Evolutionary conservation across 1,140 invertebrate genomes (phyloP).

Genomic region (Meloidogyne floridensis): DNA sequence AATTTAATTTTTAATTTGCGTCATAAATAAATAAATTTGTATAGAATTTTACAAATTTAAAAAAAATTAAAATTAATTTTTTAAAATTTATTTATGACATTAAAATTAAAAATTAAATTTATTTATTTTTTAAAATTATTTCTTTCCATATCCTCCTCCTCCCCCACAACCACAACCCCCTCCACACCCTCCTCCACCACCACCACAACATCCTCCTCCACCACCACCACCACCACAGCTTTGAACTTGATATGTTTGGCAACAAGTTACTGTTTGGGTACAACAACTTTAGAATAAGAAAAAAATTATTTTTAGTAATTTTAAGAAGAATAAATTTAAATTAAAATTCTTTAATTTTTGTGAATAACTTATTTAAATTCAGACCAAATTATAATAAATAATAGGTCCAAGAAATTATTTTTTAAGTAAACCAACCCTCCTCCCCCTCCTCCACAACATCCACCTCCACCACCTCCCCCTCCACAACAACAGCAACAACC

Average conservation of each 20-base stretch:
- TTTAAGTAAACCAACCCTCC: background rate
- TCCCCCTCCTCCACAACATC: background rate
- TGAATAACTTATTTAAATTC: no score
- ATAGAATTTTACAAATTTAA: background rate
- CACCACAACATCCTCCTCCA: background rate
- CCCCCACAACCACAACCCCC: slow-evolving; percentile 3
- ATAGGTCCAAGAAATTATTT: no score
- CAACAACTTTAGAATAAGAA: background rate
- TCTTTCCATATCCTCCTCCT: slow-evolving; percentile 16
- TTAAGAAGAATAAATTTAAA: no score
- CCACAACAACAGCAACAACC: slow-evolving; percentile 4
- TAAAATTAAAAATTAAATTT: background rate
- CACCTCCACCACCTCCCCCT: background rate
- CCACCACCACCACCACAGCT: slow-evolving; percentile 14
- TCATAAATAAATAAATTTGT: background rate
- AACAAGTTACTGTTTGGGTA: slow-evolving; percentile 17
- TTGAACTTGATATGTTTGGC: slow-evolving; percentile 11
- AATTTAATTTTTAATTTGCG: slow-evolving; percentile 13
- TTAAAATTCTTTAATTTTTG: no score
- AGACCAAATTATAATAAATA: no score
- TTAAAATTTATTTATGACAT: background rate
- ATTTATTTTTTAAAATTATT: background rate
- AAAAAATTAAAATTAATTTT: background rate
- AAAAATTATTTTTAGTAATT: no score
- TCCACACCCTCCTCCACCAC: background rate